Conservation (phyloP, 2,797 vertebrate species). For the Euphonia xanthogaster region DNA sequence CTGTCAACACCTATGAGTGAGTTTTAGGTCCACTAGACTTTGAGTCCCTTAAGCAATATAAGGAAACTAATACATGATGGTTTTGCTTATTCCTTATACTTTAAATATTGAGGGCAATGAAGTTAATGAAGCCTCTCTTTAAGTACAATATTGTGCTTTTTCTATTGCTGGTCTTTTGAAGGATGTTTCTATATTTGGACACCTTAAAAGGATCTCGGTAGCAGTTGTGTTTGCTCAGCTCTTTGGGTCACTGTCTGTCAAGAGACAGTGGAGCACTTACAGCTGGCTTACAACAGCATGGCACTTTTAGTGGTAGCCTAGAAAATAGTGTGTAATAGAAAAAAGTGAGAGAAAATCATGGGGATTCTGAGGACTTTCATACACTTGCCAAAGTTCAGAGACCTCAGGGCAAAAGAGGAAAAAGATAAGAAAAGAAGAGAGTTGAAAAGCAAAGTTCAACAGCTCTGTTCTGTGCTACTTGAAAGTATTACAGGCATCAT, state of each 20-base stretch:
- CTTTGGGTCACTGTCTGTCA: background rate
- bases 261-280: background rate
- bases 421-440: background rate
- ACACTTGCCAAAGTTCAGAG: constrained; percentile 21
- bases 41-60: background rate
- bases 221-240: background rate
- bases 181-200: background rate
- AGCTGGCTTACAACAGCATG: background rate
- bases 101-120: background rate
- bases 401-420: constrained; percentile 7
- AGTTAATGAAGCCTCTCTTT: background rate
- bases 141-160: background rate
- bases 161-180: background rate
- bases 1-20: background rate
- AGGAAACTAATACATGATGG: background rate
- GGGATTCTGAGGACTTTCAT: constrained; percentile 8
- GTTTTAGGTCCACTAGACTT: background rate
- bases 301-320: background rate
- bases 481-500: constrained; percentile 8
- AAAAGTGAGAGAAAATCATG: constrained; percentile 3
- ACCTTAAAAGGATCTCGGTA: background rate
- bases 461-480: constrained; percentile 46
- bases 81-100: background rate
- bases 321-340: background rate
- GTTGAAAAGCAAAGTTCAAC: constrained; percentile 39